Evolutionary conservation across 2,113 vertebrate species (phyloP).

Genomic region (Setophaga coronata): DNA sequence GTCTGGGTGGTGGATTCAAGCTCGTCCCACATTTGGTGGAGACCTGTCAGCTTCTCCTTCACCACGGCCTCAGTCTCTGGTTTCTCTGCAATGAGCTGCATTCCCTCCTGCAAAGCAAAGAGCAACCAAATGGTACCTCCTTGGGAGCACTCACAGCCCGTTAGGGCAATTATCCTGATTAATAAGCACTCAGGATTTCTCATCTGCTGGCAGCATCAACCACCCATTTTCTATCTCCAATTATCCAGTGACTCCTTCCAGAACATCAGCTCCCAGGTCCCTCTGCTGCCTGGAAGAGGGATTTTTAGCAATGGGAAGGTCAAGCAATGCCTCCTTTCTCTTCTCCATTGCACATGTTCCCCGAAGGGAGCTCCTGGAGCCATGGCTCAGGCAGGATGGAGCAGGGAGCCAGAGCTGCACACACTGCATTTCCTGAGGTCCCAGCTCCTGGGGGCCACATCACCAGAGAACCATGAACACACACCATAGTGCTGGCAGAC

Average conservation of each 20-base stretch:
- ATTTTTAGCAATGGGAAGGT: neutral
- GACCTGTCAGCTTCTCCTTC: constrained; percentile 86
- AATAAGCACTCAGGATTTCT: constrained; percentile 8
- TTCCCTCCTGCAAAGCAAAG: constrained; percentile 83
- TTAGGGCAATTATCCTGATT: constrained; percentile 7
- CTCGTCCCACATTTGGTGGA: constrained; percentile 90
- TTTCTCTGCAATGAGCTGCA: constrained; percentile 91
- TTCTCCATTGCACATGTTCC: neutral
- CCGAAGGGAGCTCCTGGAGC: neutral
- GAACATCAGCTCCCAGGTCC: neutral
- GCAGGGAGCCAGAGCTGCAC: neutral
- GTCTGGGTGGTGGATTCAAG: constrained; percentile 94
- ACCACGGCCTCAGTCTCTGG: constrained; percentile 89
- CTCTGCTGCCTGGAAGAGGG: neutral
- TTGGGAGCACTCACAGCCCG: neutral
- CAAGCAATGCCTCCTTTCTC: neutral
- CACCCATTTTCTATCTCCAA: neutral
- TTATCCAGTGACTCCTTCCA: constrained; percentile 29
- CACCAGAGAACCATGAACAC: neutral
- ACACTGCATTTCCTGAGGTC: neutral
- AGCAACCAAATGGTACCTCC: constrained; percentile 1
- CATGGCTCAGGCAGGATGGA: neutral
- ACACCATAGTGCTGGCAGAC: neutral
- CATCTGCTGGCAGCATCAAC: constrained; percentile 8
- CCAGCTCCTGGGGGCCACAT: neutral